These are phyloP conservation scores for Aviceda subcristata DNA, from an alignment of 2,113 vertebrate species.

Conservation along the genomic window DNA sequence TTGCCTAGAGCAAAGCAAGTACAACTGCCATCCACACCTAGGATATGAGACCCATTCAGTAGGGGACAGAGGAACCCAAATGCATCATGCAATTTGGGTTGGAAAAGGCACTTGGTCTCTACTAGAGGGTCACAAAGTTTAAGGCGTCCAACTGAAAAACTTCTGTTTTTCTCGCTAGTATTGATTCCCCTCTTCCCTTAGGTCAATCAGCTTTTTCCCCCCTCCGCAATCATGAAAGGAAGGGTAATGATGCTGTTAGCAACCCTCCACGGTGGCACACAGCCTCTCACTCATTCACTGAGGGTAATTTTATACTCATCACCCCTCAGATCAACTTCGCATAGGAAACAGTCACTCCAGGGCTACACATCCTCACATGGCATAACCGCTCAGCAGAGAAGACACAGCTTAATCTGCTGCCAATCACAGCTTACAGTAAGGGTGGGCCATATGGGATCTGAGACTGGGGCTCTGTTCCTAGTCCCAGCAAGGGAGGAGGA, in stretches of 20 bases:
- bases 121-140: neutral
- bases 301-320: neutral
- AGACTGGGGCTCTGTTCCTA: neutral
- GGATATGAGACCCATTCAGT: neutral
- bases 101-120: neutral
- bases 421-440: neutral
- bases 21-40: neutral
- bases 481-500: neutral
- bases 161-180: neutral
- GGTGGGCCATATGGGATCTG: neutral
- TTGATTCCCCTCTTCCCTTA: neutral
- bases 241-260: neutral
- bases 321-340: neutral
- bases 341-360: neutral
- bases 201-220: neutral
- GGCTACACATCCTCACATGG: neutral
- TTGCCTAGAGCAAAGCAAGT: neutral
- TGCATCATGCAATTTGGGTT: neutral
- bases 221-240: neutral
- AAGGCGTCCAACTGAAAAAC: neutral
- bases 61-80: neutral
- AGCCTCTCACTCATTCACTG: neutral
- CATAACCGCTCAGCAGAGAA: neutral
- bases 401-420: neutral
- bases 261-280: neutral